phyloP scores from a whole-genome alignment of 2,888 invertebrate genomes.

The Neria commutata region DNA sequence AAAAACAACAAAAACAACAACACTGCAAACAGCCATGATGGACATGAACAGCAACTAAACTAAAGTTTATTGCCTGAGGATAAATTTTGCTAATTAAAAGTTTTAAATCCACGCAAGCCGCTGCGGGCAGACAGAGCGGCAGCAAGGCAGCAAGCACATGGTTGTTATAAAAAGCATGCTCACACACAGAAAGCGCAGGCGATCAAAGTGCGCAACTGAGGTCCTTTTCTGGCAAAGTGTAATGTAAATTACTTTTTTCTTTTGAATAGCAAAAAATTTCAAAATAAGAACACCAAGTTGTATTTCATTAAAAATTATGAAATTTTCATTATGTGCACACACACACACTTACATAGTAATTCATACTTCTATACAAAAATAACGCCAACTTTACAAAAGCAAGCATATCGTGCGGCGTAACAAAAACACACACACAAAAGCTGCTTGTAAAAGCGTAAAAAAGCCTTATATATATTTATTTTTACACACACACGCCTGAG shows the following conservation, averaged over 20 bases:
- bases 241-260: too few species aligned
- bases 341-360: too few species aligned
- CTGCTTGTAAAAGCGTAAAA: neutral
- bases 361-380: too few species aligned
- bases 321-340: neutral
- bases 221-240: too few species aligned
- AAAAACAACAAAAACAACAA: too few species aligned
- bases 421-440: neutral
- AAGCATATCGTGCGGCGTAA: too few species aligned
- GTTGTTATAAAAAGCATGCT: neutral
- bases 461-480: neutral
- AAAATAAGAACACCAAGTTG: neutral
- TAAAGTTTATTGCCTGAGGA: slow-evolving; percentile 1
- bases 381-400: too few species aligned
- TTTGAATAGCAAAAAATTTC: neutral
- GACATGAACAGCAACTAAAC: neutral
- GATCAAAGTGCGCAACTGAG: too few species aligned
- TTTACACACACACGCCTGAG: too few species aligned
- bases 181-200: neutral
- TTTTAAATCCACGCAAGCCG: neutral
- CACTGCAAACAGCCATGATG: neutral
- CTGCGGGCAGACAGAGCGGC: neutral
- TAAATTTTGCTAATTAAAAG: slow-evolving; percentile 6
- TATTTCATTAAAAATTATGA: neutral
- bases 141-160: neutral